phyloP scores from a whole-genome alignment of 2,888 invertebrate species.

The Pollenia griseotomentosa region DNA sequence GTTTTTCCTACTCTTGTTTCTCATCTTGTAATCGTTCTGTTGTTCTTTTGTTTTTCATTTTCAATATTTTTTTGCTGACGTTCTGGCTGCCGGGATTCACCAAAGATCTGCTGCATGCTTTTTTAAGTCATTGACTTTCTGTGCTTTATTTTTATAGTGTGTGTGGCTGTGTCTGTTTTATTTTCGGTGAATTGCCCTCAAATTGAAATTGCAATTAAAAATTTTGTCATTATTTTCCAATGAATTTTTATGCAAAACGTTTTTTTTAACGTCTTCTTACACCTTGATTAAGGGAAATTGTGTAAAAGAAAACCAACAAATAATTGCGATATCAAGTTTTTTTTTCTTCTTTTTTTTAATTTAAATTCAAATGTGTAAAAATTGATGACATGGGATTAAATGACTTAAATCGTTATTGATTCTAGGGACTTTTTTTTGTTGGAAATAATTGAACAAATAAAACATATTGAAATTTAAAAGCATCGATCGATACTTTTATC shows the following conservation, averaged over 20 bases:
- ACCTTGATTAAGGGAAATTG: constrained; percentile 12
- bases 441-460: too few relatives aligned
- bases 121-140: constrained; percentile 35
- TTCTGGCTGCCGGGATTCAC: constrained; percentile 2
- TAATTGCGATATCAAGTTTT: constrained; percentile 12
- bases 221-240: constrained; percentile 47
- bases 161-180: neutral
- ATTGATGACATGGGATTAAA: too few relatives aligned
- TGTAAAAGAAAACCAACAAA: neutral
- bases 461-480: too few relatives aligned
- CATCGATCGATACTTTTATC: too few relatives aligned
- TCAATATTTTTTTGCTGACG: neutral
- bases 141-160: constrained; percentile 5
- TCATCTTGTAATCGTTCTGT: constrained; percentile 14
- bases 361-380: neutral
- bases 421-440: too few relatives aligned
- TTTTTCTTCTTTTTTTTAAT: neutral
- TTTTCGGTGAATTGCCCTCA: constrained; percentile 46
- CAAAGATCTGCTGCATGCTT: constrained; percentile 23
- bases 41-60: constrained; percentile 6
- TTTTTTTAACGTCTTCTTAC: constrained; percentile 36
- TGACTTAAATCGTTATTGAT: too few relatives aligned
- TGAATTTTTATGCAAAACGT: constrained; percentile 34
- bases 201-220: constrained; percentile 61
- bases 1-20: constrained; percentile 35